Base-by-base conservation (phyloP, 53 echinoderm and acorn worm species). In the Glandiceps talaboti region DNA sequence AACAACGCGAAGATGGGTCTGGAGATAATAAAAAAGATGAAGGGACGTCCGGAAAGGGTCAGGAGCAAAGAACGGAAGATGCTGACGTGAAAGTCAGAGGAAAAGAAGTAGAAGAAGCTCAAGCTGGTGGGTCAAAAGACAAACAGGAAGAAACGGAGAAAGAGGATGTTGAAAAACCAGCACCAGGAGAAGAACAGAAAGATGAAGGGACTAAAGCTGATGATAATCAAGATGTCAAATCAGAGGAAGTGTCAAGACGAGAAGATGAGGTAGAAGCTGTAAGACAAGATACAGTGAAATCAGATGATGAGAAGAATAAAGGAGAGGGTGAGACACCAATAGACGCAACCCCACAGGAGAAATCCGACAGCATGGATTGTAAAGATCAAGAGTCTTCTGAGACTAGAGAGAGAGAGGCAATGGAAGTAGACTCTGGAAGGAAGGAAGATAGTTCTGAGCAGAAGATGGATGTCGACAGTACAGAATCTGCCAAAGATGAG, bases 121-220 rank as follows among this genome's bases (percentile, higher is more conserved):
- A 80, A 80, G 77, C 80, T 73, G 80, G 82, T 73, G 76, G 33
- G 26, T 26, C 64, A 78, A 30, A 77, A 79, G 84, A 83, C 64
- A 45, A 27, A 26, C 29, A 31, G 80, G 74, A 73, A 72, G 73
- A 6, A 74, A 74, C 29, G 30, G 80, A 83, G 64, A 78, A 29
- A 14, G 80, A 32, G 72, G 80, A 79, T 20, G 26, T 26, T 32
- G 73, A 85, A 74, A 27, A 31, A 6, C n/a, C 82, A 28, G 33
- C 77, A 28, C 27, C 30, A 33, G 75, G 74, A 45, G 33, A 28
- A 73, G 33, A 27, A 81, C 82, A 76, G 27, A 82, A 85, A 79
- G 82, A 84, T 45, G 84, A 85, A 75, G 64, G 73, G 82, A 32
- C 33, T 32, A 33, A 73, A 27, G 76, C 32, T 14, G 33, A 32